A percentile compares a stretch with the other conserved stretches of the same genome.
phyloP scores from a whole-genome alignment of 2,113 vertebrate species.

The Nycticorax nycticorax region DNA sequence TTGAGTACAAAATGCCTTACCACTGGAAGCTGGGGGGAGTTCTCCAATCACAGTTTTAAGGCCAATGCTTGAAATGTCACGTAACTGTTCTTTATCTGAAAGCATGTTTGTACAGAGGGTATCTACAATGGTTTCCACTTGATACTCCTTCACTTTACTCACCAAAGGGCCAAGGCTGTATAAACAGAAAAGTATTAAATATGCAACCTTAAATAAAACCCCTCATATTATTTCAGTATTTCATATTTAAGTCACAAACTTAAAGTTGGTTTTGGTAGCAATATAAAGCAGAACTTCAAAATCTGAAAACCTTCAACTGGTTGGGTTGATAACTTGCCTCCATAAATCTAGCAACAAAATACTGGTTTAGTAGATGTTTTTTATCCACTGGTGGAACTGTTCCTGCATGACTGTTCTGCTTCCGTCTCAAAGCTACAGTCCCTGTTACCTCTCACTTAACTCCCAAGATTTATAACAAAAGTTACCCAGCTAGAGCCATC shows the following conservation, averaged over 20 bases:
- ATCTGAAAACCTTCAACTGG: background rate
- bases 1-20: constrained; percentile 71
- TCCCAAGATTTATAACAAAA: background rate
- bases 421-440: background rate
- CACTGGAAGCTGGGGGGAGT: constrained; percentile 97
- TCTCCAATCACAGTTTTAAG: constrained; percentile 99
- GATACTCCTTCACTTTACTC: constrained; percentile 99
- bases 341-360: background rate
- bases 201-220: background rate
- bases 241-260: background rate
- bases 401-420: background rate
- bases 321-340: background rate
- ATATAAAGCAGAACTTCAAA: background rate
- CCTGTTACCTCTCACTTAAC: background rate
- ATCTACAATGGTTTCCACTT: constrained; percentile 98
- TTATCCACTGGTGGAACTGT: background rate
- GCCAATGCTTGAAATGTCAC: constrained; percentile 98
- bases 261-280: background rate
- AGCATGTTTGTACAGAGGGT: constrained; percentile 99
- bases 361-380: fast-evolving
- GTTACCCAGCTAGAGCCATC: background rate
- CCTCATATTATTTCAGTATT: background rate
- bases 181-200: constrained; percentile 10
- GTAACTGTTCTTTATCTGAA: constrained; percentile 96
- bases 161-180: constrained; percentile 94